Base-by-base conservation (phyloP, 1,140 invertebrate species). In the Lutraria rhynchaena region DNA sequence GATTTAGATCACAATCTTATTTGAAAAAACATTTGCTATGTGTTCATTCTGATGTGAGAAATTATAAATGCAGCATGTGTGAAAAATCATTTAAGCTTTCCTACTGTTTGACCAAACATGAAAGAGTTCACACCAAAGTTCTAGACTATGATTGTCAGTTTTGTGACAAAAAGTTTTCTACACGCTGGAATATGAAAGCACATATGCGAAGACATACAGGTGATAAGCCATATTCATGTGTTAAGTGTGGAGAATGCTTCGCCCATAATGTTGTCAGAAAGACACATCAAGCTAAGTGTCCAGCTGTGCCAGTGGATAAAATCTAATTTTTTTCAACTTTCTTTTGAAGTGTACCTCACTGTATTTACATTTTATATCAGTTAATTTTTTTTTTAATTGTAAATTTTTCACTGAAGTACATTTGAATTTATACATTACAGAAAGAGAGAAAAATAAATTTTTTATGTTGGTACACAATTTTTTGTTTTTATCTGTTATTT, bases 261-360 rank as follows among this genome's bases (percentile, higher is more conserved):
- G 53, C 69, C n/a, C 69, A 71, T 19, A 71, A 71, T 71, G 69
- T 71, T 71, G 49, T 71, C 1, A 22, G 51, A 3, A 71, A 71
- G 24, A 55, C 69, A 35, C 69, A 71, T 41, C 44, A 71, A 57
- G 22, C 49, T 29, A 71, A 71, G 37, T 71, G 69, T 71, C 15
- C 15, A 7, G 5, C 37, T 41, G 37, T 41, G 5, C 37, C 37
- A 41, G 5, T 41, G 15, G 37, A 7, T 41, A 41, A 41, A 7
- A 15, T 41, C 37, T 41, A 41, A 41, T 41, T 41, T 5, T 41
- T n/a, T n/a, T n/a, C n/a, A n/a, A n/a, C n/a, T n/a, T n/a, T n/a
- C n/a, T n/a, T n/a, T n/a, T n/a, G n/a, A n/a, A n/a, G n/a, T n/a
- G n/a, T n/a, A n/a, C n/a, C n/a, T n/a, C n/a, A n/a, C n/a, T n/a